These are phyloP conservation scores for Megalurothrips usitatus DNA, from an alignment of 2,888 invertebrate species.

Conservation along the genomic window DNA sequence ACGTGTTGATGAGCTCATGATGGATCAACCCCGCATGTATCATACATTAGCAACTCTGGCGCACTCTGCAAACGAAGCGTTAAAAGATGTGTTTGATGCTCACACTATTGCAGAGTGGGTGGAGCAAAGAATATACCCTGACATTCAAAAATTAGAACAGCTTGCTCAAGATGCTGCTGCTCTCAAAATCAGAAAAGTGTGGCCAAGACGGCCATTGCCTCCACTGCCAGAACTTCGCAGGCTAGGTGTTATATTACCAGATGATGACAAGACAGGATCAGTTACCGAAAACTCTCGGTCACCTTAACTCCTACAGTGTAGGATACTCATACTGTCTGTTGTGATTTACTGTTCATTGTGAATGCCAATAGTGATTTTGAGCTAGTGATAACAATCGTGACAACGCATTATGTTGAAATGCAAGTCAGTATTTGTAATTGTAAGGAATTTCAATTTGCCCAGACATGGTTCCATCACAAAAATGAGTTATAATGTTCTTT, in stretches of 20 bases:
- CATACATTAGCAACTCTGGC: constrained; percentile 54
- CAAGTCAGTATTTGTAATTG: not conserved
- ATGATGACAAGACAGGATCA: not conserved
- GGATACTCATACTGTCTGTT: not conserved
- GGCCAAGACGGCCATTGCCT: constrained; percentile 59
- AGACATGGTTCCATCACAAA: not conserved
- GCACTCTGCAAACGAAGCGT: constrained; percentile 53
- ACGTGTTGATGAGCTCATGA: constrained; percentile 58
- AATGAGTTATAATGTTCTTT: not conserved
- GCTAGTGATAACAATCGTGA: too few relatives aligned
- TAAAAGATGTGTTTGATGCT: constrained; percentile 57
- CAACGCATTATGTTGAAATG: too few relatives aligned
- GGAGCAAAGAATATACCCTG: constrained; percentile 60
- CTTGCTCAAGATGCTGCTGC: constrained; percentile 53
- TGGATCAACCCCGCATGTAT: constrained; percentile 54
- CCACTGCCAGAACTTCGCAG: constrained; percentile 49
- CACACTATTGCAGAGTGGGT: constrained; percentile 61
- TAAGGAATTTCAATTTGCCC: not conserved
- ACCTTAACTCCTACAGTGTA: not conserved
- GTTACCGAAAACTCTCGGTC: not conserved
- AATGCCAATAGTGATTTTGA: not conserved
- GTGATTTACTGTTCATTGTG: not conserved
- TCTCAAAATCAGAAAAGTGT: constrained; percentile 52
- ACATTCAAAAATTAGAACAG: constrained; percentile 50
- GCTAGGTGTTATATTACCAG: constrained; percentile 44